Base-by-base conservation (phyloP, 2,113 vertebrate species). In the Vimba vimba region DNA sequence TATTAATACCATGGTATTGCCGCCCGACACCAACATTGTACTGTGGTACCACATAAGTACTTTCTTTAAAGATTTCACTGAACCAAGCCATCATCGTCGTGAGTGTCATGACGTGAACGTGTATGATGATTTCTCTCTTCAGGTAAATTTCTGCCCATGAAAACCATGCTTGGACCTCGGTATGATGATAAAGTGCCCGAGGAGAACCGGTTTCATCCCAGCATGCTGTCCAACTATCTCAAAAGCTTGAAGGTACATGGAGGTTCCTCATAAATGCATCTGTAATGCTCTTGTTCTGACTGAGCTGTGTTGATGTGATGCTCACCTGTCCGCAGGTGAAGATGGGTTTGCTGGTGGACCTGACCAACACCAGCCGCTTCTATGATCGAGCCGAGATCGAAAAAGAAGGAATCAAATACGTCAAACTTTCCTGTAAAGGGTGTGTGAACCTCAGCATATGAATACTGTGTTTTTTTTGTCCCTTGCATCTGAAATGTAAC, bases 61-160 rank as follows among this genome's bases (percentile, higher is more conserved):
- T 68, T 30, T 68, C 33, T 68, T 6, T 33, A 68, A 66, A 66
- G 13, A 13, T 73, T 73, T 73, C 50, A 43, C 11, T 47, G 71
- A n/a, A 4, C 4, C 36, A 71, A 43, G 6, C 39, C 36, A n/a
- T 39, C 33, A 71, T 36, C 17, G 15, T 36, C 17, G 15, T 68
- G 64, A 33, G 64, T 69, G 30, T 36, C 50, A 43, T 68, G 15
- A 8, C 71, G 7, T 75, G 23, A 36, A 36, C n/a, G 25, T 52
- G 25, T 23, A 9, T 66, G 13, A 55, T 39, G 62, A 4, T 66
- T 39, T 27, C 79, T 27, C 75, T 59, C 88, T 75, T 27, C 2
- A 99, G 98, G 93, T 82, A 98, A 96, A 93, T 99, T 99, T 93
- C 94, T 99, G 93, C 98, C 98, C 59, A 94, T 99, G 96, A 99